Conservation (phyloP, 2,888 invertebrate genomes). For the Leptura quadrifasciata region DNA sequence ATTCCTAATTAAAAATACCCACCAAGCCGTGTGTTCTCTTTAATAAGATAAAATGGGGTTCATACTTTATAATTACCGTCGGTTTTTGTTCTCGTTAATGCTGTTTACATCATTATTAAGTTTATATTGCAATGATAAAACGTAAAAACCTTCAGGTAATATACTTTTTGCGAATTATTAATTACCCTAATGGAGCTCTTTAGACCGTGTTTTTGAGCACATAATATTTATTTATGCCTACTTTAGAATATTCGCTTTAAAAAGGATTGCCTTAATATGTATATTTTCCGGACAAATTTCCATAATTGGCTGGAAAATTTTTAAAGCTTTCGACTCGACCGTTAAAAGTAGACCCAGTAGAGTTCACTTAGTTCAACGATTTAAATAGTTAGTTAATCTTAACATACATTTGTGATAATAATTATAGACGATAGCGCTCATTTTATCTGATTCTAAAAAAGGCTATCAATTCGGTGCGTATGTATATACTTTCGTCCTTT, state of each 20-base stretch:
- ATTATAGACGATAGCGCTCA: too few relatives aligned
- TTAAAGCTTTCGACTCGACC: not conserved
- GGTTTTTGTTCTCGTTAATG: slow-evolving; percentile 8
- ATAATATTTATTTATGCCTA: not conserved
- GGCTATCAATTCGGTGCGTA: too few relatives aligned
- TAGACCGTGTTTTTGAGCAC: not conserved
- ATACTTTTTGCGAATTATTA: slow-evolving; percentile 15
- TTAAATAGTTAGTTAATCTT: too few relatives aligned
- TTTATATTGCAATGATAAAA: slow-evolving; percentile 9
- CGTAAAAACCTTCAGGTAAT: slow-evolving; percentile 13
- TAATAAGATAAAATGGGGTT: slow-evolving; percentile 6
- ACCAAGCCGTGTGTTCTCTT: not conserved
- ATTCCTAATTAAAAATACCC: slow-evolving; percentile 10
- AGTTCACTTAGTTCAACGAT: too few relatives aligned
- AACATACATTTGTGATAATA: too few relatives aligned
- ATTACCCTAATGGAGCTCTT: slow-evolving; percentile 19
- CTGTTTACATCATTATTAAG: slow-evolving; percentile 10
- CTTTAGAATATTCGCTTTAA: not conserved
- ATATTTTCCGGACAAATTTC: slow-evolving; percentile 1
- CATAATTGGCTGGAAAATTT: not conserved
- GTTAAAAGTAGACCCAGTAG: too few relatives aligned
- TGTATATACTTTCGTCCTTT: too few relatives aligned
- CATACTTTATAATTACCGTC: slow-evolving; percentile 26
- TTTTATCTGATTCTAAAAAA: too few relatives aligned
- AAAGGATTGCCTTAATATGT: not conserved